Conservation (phyloP, 2,888 invertebrate genomes). For the Argyra leucocephala region DNA sequence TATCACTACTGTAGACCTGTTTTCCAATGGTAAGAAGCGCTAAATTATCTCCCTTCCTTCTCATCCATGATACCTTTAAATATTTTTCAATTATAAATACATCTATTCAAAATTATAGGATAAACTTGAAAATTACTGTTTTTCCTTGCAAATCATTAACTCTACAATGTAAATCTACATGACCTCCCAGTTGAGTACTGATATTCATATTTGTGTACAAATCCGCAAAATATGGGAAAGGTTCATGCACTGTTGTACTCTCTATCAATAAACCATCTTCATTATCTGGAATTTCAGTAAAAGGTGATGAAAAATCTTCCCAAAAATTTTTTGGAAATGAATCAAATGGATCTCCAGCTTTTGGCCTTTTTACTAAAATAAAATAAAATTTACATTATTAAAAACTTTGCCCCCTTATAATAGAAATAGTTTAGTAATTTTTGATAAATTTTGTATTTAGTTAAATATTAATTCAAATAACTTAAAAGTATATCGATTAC, state of each 20-base stretch:
- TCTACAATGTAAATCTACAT: slow-evolving; percentile 56
- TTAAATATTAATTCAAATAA: too few species aligned
- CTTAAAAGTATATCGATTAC: too few species aligned
- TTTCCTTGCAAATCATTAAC: slow-evolving; percentile 61
- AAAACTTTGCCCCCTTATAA: too few species aligned
- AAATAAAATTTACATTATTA: too few species aligned
- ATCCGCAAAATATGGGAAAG: slow-evolving; percentile 64
- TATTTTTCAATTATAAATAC: neutral
- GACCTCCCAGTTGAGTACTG: slow-evolving; percentile 56
- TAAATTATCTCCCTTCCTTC: slow-evolving; percentile 56
- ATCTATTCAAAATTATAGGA: neutral
- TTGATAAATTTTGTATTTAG: too few species aligned
- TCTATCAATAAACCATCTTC: slow-evolving; percentile 39
- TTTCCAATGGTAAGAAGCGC: slow-evolving; percentile 61
- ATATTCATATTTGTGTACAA: slow-evolving; percentile 52
- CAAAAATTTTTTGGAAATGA: slow-evolving; percentile 43
- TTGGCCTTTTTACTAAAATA: slow-evolving; percentile 38
- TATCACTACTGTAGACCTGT: slow-evolving; percentile 54
- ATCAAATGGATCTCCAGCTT: slow-evolving; percentile 43
- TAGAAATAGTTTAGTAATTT: too few species aligned
- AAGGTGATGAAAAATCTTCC: slow-evolving; percentile 44
- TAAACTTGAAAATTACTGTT: slow-evolving; percentile 46
- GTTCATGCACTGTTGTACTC: slow-evolving; percentile 52
- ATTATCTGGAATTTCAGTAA: slow-evolving; percentile 43
- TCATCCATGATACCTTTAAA: slow-evolving; percentile 58